Evolutionary conservation across 2,113 vertebrate species (phyloP).

Genomic region (Zingel zingel): DNA sequence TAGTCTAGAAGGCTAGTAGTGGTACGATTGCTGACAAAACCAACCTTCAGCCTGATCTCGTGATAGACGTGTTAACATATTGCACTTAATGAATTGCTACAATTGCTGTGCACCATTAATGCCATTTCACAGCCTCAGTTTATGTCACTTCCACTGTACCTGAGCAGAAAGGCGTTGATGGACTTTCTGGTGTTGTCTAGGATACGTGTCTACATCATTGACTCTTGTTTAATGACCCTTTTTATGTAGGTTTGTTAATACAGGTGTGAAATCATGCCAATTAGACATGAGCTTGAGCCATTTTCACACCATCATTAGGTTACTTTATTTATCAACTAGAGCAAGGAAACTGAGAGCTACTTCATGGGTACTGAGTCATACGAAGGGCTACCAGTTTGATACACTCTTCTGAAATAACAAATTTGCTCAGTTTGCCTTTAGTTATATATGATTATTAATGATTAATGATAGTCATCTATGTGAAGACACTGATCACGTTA

Average conservation of each 20-base stretch:
- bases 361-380: too few relatives aligned
- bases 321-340: not conserved
- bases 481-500: too few relatives aligned
- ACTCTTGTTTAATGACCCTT: not conserved
- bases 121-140: conserved; percentile 18
- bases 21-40: too few relatives aligned
- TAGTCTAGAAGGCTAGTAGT: too few relatives aligned
- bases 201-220: not conserved
- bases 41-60: not conserved
- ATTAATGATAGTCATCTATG: too few relatives aligned
- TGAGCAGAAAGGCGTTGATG: not conserved
- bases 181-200: not conserved
- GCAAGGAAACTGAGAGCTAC: too few relatives aligned
- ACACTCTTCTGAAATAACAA: too few relatives aligned
- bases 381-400: too few relatives aligned
- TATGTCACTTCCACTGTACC: not conserved
- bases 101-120: conserved; percentile 12
- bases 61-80: not conserved
- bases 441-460: too few relatives aligned
- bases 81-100: not conserved
- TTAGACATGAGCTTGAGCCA: not conserved
- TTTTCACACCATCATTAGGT: not conserved
- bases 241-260: not conserved
- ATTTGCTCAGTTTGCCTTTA: too few relatives aligned
- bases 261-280: not conserved